A percentile compares a stretch with the other conserved stretches of the same genome.
phyloP scores from a whole-genome alignment of 1,140 invertebrate genomes.

The Rhizoglyphus robini region DNA sequence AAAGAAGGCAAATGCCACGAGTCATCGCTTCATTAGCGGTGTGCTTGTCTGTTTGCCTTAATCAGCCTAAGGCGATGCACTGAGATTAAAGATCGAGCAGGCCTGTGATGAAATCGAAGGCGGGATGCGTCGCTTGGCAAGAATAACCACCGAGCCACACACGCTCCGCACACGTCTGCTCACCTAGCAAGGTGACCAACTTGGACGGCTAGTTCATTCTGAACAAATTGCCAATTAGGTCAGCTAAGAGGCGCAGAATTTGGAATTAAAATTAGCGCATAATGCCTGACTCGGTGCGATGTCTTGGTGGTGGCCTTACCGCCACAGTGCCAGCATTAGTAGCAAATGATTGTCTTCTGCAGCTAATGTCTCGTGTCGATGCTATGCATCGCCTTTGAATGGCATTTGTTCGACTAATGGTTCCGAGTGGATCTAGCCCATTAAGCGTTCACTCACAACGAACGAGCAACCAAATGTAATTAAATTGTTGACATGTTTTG shows the following conservation, averaged over 20 bases:
- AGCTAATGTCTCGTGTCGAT: conserved; percentile 13
- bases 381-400: neutral
- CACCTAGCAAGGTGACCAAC: neutral
- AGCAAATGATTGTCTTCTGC: neutral
- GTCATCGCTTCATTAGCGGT: conserved; percentile 15
- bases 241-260: neutral
- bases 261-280: conserved; percentile 11
- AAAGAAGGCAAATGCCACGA: conserved; percentile 7
- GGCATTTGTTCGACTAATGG: neutral
- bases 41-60: neutral
- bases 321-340: neutral
- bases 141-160: neutral
- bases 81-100: neutral
- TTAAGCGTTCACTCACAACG: neutral
- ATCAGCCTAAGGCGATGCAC: conserved; percentile 5
- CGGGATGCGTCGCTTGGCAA: conserved; percentile 1
- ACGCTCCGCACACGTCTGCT: conserved; percentile 2
- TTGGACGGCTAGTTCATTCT: conserved; percentile 1
- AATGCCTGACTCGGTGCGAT: neutral
- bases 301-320: neutral
- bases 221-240: conserved; percentile 13
- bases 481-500: conserved; percentile 14
- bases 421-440: neutral
- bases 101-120: conserved; percentile 6
- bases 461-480: neutral